Percentiles rank a stretch among this genome's conserved stretches.
Conservation (phyloP, 2,113 vertebrate genomes). For the Pipra filicauda region DNA sequence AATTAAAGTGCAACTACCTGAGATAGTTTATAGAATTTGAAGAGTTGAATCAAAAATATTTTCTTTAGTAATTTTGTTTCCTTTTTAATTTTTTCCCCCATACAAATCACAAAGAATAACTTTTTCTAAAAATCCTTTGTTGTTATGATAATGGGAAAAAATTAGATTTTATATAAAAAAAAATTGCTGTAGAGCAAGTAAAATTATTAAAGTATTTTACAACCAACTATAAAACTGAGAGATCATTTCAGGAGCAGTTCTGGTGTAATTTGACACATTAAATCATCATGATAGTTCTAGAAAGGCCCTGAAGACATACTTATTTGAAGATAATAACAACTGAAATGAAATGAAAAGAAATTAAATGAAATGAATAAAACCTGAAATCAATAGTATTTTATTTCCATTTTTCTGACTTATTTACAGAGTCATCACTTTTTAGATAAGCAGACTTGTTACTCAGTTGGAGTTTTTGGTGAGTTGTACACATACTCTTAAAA, state of each 20-base stretch:
- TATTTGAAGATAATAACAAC: neutral
- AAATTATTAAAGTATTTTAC: neutral
- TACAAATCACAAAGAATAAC: neutral
- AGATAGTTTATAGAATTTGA: neutral
- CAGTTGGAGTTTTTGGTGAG: neutral
- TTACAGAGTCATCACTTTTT: neutral
- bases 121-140: neutral
- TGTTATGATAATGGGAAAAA: neutral
- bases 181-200: neutral
- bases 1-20: neutral
- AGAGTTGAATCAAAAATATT: neutral
- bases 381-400: neutral
- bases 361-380: neutral
- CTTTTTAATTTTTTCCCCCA: neutral
- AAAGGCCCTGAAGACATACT: neutral
- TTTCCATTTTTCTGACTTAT: neutral
- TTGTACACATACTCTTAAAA: neutral
- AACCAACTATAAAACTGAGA: neutral
- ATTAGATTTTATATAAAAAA: neutral
- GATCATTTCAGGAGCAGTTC: neutral
- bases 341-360: neutral
- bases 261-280: neutral
- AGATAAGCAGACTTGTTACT: neutral
- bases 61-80: neutral
- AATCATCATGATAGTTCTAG: neutral